A percentile compares a stretch with the other conserved stretches of the same genome.
phyloP scores from a whole-genome alignment of 2,888 invertebrate species.

The Rhingia campestris region DNA sequence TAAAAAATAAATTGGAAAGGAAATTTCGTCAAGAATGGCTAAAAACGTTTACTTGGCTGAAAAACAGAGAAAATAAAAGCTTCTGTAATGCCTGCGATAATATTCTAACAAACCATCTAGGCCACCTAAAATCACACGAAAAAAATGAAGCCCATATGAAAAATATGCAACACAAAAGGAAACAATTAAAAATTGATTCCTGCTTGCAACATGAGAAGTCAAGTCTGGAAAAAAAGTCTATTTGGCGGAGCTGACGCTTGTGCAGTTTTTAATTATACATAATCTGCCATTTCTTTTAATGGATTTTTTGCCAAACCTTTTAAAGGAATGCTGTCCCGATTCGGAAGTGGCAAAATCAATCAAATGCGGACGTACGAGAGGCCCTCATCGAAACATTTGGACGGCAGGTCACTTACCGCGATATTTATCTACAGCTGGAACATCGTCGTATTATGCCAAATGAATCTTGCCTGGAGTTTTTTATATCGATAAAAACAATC shows the following conservation, averaged over 20 bases:
- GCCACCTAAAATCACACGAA: slow-evolving; percentile 24
- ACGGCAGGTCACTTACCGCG: slow-evolving; percentile 22
- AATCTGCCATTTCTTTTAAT: slow-evolving; percentile 1
- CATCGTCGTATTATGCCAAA: slow-evolving; percentile 9
- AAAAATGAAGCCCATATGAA: slow-evolving; percentile 3
- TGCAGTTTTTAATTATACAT: slow-evolving; percentile 2
- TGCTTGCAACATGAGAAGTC: slow-evolving; percentile 15
- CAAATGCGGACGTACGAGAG: slow-evolving; percentile 24
- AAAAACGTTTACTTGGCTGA: slow-evolving; percentile 25
- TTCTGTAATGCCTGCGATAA: slow-evolving; percentile 21
- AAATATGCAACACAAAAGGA: slow-evolving; percentile 13
- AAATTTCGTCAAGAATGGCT: no score
- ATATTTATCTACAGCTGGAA: slow-evolving; percentile 29
- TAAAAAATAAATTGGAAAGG: no score
- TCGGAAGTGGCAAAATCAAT: slow-evolving; percentile 34
- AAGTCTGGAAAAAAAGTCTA: slow-evolving; percentile 20
- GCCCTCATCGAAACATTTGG: slow-evolving; percentile 21
- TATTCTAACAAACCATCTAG: slow-evolving; percentile 23
- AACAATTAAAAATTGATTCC: slow-evolving; percentile 31
- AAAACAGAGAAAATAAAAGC: slow-evolving; percentile 26
- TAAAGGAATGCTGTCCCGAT: slow-evolving; percentile 22
- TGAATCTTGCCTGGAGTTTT: slow-evolving; percentile 36
- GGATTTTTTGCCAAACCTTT: no score
- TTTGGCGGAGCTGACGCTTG: no score
- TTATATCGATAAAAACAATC: slow-evolving; percentile 25